Percentiles rank a stretch among this genome's conserved stretches.
Conservation (phyloP, 92 coral and sea anemone species). For the Heliopora coerulea region DNA sequence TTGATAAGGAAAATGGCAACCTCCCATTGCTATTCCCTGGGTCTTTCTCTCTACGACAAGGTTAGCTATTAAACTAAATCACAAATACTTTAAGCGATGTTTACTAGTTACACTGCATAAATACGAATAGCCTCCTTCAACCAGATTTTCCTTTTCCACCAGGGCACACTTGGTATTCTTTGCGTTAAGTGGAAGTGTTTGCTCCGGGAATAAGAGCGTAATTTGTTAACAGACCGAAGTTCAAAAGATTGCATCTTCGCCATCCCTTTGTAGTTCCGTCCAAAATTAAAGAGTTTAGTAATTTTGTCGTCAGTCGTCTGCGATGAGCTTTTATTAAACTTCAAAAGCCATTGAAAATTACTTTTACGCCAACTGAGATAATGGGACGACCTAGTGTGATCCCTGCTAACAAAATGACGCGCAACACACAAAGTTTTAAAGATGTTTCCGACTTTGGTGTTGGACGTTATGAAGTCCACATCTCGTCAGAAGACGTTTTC, state of each 20-base stretch:
- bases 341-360: conserved; percentile 17
- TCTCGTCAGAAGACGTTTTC: no score
- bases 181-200: not conserved
- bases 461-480: no score
- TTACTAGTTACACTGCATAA: not conserved
- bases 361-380: conserved; percentile 18
- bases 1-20: not conserved
- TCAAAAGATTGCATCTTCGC: not conserved
- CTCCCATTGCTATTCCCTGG: not conserved
- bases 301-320: conserved; percentile 18
- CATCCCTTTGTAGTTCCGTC: conserved; percentile 17
- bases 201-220: not conserved
- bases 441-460: no score
- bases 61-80: not conserved
- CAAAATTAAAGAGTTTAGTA: not conserved
- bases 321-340: conserved; percentile 26
- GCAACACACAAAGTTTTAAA: no score
- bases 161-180: not conserved
- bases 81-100: conserved; percentile 11
- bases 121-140: not conserved
- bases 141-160: not conserved
- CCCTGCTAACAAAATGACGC: no score
- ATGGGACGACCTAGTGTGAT: conserved; percentile 8
- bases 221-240: conserved; percentile 6
- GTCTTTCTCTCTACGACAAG: not conserved